Conservation (phyloP, 35 echinoderm and acorn worm species). For the Heliocidaris erythrogramma region DNA sequence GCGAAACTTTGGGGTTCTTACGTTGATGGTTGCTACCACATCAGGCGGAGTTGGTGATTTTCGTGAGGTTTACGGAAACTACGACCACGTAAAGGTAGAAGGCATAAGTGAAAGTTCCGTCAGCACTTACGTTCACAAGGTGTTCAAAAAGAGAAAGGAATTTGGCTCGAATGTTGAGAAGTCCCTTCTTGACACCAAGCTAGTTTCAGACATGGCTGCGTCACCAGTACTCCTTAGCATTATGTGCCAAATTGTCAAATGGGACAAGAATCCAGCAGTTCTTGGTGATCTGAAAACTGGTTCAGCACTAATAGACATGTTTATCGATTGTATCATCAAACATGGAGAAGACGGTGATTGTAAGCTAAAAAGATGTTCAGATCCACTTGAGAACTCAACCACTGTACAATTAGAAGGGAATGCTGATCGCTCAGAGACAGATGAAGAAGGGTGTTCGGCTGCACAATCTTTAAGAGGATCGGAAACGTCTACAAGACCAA, state of each 20-base stretch:
- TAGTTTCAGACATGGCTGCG: not conserved
- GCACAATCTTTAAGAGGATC: not conserved
- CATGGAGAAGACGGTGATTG: not conserved
- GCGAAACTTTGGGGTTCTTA: not conserved
- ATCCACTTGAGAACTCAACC: too few species aligned
- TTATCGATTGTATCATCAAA: not conserved
- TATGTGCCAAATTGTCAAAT: not conserved
- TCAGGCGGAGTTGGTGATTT: not conserved
- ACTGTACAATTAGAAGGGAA: too few species aligned
- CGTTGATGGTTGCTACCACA: not conserved
- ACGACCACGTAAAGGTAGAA: not conserved
- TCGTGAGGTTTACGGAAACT: not conserved
- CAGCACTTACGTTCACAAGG: not conserved
- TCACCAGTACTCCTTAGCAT: not conserved
- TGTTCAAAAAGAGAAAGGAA: not conserved
- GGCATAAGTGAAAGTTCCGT: not conserved
- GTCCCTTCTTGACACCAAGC: not conserved
- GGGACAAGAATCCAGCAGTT: not conserved
- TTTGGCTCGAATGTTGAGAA: not conserved
- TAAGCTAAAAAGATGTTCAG: too few species aligned
- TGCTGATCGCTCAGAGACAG: not conserved
- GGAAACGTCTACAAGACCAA: not conserved
- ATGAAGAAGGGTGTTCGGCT: not conserved
- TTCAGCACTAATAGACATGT: not conserved
- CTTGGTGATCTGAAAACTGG: not conserved